phyloP scores from a whole-genome alignment of 2,888 invertebrate genomes.

The Euzophera pinguis region DNA sequence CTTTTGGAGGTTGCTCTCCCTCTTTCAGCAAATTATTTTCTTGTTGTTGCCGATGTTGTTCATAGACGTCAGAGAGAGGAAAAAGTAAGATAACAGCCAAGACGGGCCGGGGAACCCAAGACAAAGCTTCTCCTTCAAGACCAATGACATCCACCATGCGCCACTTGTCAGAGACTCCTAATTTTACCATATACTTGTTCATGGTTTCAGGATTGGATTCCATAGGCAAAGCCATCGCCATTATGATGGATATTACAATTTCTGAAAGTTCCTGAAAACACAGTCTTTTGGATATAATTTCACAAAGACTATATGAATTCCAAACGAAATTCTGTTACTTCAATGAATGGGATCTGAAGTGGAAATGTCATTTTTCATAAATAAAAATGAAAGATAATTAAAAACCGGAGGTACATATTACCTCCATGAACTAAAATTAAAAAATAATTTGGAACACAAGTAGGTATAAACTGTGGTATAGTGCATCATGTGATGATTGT shows the following conservation, averaged over 20 bases:
- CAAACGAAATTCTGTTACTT: too few relatives aligned
- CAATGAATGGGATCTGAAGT: too few relatives aligned
- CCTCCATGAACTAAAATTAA: too few relatives aligned
- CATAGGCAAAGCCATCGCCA: conserved; percentile 60
- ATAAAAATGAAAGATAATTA: too few relatives aligned
- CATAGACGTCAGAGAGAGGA: conserved; percentile 89
- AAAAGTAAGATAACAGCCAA: conserved; percentile 92
- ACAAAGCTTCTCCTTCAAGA: conserved; percentile 90
- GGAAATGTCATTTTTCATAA: too few relatives aligned
- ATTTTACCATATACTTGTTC: conserved; percentile 84
- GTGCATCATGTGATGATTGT: too few relatives aligned
- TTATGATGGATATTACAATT: conserved; percentile 18
- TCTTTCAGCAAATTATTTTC: conserved; percentile 79
- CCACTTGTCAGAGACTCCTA: conserved; percentile 91
- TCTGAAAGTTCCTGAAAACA: too few relatives aligned
- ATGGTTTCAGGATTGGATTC: conserved; percentile 82
- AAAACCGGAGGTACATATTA: too few relatives aligned
- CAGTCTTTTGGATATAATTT: too few relatives aligned
- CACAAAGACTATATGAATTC: too few relatives aligned
- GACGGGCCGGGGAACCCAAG: conserved; percentile 91
- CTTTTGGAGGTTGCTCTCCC: conserved; percentile 77
- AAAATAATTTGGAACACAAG: too few relatives aligned
- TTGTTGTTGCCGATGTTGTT: conserved; percentile 82
- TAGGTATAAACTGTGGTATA: too few relatives aligned
- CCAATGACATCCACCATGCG: conserved; percentile 95